Percentiles rank a stretch among this genome's conserved stretches.
phyloP scores from a whole-genome alignment of 2,113 vertebrate species.

The Cercopithecus mona region DNA sequence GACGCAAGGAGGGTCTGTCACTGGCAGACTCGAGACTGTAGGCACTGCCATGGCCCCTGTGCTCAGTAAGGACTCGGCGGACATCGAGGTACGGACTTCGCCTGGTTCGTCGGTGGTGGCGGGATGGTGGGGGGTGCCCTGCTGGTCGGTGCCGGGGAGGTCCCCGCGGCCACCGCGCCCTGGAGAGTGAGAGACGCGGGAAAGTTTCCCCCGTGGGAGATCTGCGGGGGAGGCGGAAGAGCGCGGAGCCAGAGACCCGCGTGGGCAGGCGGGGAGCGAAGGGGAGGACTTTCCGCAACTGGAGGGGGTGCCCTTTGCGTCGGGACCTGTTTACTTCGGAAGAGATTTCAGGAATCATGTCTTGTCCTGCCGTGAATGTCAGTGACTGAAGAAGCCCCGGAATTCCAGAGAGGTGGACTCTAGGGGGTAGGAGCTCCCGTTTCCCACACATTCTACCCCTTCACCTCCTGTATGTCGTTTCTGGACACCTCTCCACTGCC shows the following conservation, averaged over 20 bases:
- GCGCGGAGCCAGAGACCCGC: not conserved
- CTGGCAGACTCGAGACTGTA: not conserved
- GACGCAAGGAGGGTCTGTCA: not conserved
- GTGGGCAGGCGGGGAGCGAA: not conserved
- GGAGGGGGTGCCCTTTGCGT: not conserved
- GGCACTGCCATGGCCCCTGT: conserved; percentile 82
- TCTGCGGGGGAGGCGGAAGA: not conserved
- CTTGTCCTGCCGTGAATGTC: not conserved
- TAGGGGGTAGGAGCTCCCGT: not conserved
- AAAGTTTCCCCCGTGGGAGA: conserved; percentile 21
- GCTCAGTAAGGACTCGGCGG: conserved; percentile 88
- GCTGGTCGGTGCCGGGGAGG: not conserved
- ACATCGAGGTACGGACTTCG: conserved; percentile 88
- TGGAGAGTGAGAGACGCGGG: not conserved
- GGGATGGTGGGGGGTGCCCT: not conserved
- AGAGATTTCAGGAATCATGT: not conserved
- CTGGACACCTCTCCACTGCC: not conserved
- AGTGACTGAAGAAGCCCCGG: not conserved
- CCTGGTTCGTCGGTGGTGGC: not conserved
- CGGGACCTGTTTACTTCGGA: not conserved
- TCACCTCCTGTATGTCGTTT: rapidly evolving
- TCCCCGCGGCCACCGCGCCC: not conserved
- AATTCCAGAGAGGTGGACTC: not conserved
- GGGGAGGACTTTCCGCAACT: not conserved
- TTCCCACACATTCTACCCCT: rapidly evolving